A percentile compares a stretch with the other conserved stretches of the same genome.
These are phyloP conservation scores for Gymnocephalus cernua DNA, from an alignment of 2,113 vertebrate species.

Conservation along the genomic window DNA sequence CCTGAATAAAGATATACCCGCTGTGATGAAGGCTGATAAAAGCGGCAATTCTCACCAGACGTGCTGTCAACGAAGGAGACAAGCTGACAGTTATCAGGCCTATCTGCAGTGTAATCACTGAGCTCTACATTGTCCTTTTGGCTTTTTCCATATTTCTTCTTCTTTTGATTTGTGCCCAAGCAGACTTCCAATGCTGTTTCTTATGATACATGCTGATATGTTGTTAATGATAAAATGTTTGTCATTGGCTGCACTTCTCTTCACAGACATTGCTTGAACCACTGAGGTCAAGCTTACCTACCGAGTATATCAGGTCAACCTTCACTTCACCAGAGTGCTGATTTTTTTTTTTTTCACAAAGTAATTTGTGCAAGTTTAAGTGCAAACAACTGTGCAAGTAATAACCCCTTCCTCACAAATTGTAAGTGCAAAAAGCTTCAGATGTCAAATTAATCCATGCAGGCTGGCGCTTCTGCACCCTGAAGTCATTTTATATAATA, in stretches of 20 bases:
- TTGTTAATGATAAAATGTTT: not conserved
- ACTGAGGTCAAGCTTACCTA: not conserved
- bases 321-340: not conserved
- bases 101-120: conserved; percentile 45
- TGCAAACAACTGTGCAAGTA: conserved; percentile 18
- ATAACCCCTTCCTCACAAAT: conserved; percentile 18
- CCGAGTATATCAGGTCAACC: not conserved
- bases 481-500: conserved; percentile 20
- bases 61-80: conserved; percentile 30
- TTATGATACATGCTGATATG: not conserved
- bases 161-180: conserved; percentile 6
- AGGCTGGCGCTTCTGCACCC: not conserved
- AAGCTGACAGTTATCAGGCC: conserved; percentile 44
- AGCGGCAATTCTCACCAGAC: conserved; percentile 9
- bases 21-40: conserved; percentile 46
- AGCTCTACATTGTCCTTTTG: conserved; percentile 27
- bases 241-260: not conserved
- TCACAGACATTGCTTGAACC: not conserved
- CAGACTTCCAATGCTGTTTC: not conserved
- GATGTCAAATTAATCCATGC: conserved; percentile 33
- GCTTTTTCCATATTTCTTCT: conserved; percentile 37
- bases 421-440: conserved; percentile 39
- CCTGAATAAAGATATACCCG: conserved; percentile 41
- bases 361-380: conserved; percentile 10
- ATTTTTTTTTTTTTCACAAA: not conserved